These are phyloP conservation scores for Micrastur ruficollis DNA, from an alignment of 2,797 vertebrate genomes.

Conservation along the genomic window DNA sequence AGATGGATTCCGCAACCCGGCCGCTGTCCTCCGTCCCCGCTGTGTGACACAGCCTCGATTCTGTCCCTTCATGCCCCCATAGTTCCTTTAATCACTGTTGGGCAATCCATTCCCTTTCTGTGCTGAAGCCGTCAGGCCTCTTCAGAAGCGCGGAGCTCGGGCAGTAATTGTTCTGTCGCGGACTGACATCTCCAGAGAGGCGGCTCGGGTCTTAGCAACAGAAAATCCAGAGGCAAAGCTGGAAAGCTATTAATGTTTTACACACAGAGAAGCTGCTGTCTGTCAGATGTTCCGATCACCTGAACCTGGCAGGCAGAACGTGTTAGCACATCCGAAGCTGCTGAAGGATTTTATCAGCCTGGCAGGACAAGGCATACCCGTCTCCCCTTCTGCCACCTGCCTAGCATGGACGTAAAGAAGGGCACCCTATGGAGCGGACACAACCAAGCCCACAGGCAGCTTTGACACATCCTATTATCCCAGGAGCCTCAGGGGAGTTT, in stretches of 20 bases:
- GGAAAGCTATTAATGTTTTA: conserved; percentile 37
- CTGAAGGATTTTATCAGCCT: not conserved
- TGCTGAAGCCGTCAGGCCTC: not conserved
- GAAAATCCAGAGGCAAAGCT: conserved; percentile 27
- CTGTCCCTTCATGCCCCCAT: not conserved
- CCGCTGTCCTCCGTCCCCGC: not conserved
- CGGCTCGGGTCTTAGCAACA: not conserved
- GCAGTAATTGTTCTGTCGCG: not conserved
- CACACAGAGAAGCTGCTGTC: conserved; percentile 22
- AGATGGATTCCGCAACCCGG: not conserved
- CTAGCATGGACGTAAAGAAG: not conserved
- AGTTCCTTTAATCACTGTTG: not conserved
- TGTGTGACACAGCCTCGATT: rapidly evolving
- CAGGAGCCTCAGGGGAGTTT: not conserved
- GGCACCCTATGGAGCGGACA: not conserved
- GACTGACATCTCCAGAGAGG: conserved; percentile 19
- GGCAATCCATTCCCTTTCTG: not conserved
- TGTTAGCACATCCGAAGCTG: not conserved
- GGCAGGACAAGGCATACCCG: not conserved
- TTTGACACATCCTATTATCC: not conserved
- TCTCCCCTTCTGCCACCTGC: not conserved
- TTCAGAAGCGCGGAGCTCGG: not conserved
- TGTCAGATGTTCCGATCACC: conserved; percentile 7
- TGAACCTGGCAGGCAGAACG: conserved; percentile 20
- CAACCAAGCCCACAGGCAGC: not conserved